Evolutionary conservation across 2,888 invertebrate genomes (phyloP).

Genomic region (Glaucopsyche alexis): DNA sequence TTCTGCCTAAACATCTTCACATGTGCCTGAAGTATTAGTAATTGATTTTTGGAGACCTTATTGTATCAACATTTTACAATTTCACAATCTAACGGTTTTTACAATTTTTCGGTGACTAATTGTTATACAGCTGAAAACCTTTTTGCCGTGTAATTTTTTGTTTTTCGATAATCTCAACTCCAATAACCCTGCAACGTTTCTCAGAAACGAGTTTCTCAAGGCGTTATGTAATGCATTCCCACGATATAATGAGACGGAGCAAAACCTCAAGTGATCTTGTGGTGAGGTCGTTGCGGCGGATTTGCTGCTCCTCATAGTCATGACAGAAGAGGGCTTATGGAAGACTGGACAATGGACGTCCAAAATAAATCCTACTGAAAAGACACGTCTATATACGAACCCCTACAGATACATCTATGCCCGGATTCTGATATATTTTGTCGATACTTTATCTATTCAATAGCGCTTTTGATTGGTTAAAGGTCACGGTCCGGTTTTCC

Average conservation of each 20-base stretch:
- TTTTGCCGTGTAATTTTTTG: neutral
- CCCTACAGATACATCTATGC: neutral
- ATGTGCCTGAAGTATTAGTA: no score
- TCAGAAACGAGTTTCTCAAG: conserved; percentile 27
- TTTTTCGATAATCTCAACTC: neutral
- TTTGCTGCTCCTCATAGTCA: conserved; percentile 2
- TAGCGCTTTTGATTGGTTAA: no score
- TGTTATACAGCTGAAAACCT: no score
- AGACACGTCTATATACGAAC: neutral
- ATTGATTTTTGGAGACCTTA: no score
- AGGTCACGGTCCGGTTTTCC: no score
- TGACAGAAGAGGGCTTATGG: neutral
- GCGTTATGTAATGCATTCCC: conserved; percentile 28
- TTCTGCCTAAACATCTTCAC: no score
- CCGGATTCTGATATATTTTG: no score
- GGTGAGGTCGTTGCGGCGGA: conserved; percentile 18
- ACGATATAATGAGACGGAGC: conserved; percentile 22
- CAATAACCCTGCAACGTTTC: neutral
- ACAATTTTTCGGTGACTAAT: no score
- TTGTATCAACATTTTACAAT: no score
- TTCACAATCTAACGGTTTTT: no score
- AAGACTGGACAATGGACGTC: neutral
- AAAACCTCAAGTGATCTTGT: conserved; percentile 21
- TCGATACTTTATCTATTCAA: no score
- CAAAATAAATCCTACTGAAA: neutral